Evolutionary conservation across 2,888 invertebrate species (phyloP), one percentile per base, ranked within the genome.

Genomic region (Dusona sp.): DNA sequence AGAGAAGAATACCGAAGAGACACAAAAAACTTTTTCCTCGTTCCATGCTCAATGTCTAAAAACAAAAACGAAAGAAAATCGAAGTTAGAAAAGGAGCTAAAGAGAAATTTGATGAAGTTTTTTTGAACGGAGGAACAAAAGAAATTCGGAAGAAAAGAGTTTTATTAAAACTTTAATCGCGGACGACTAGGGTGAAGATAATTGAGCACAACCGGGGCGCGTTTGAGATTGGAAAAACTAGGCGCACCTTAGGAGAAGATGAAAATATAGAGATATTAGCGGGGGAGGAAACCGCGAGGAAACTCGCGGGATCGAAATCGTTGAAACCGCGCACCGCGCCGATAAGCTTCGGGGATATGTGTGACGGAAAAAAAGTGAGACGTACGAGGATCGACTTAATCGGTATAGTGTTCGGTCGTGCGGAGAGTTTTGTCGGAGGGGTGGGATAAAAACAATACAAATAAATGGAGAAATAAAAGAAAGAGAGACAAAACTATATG

Each of bases 1-100:
- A 81, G 64, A 87, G 54, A n/a, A 88, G 83, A 57, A 89, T 48
- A 72, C 89, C 84, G 61, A 89, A 73, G 80, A 89, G 70, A 68
- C 84, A 88, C 74, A 87, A 33, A 42, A 85, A 83, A 73, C 61
- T 84, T 51, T 68, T 78, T 77, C 79, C 81, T 22, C 73, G 68
- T 74, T 86, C 85, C 84, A 83, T 88, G 19, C 65, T 83, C 25
- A 78, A 11, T 36, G 77, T 78, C 48, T 33, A 61, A 79, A 84
- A 79, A 75, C 29, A 45, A 54, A 36, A 73, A 38, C 22, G n/a
- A 83, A 38, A 51, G 36, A 38, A 72, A 33, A 22, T 48, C 11
- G 16, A 61, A 61, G 8, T 9, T 2, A 4, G 19, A 9, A 74
- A 25, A 13, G 38, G 42, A 57, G 7, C n/a, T 11, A n/a, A 61